Evolutionary conservation across 1,140 invertebrate genomes (phyloP).

Genomic region (Kradibia gibbosae): DNA sequence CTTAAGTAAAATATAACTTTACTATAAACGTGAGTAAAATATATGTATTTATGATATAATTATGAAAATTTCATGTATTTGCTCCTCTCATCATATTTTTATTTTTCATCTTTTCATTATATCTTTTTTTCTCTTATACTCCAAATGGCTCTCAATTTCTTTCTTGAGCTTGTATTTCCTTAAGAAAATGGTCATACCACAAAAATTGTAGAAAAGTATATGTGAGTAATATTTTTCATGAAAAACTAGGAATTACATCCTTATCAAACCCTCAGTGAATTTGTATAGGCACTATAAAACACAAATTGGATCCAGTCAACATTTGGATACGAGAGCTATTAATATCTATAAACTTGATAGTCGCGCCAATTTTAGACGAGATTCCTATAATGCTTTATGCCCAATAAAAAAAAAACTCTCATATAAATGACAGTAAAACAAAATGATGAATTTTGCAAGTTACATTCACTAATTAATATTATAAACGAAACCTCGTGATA

Average conservation of each 20-base stretch:
- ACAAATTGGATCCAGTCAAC: background rate
- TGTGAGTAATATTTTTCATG: background rate
- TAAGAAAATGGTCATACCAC: no score
- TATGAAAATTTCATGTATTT: no score
- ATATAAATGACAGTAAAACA: conserved; percentile 13
- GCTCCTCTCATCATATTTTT: no score
- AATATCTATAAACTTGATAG: conserved; percentile 17
- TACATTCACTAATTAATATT: conserved; percentile 28
- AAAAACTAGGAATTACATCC: background rate
- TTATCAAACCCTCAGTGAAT: background rate
- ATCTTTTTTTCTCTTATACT: no score
- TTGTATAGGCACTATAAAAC: background rate
- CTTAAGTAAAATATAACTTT: no score
- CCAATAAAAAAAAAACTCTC: conserved; percentile 5
- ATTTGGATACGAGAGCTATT: background rate
- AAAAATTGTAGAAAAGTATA: no score
- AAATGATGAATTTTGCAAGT: conserved; percentile 14
- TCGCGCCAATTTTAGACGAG: background rate
- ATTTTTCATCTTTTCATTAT: no score
- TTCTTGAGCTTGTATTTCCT: no score
- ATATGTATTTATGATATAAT: no score
- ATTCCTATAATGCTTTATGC: background rate
- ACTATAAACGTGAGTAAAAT: no score
- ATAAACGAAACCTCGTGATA: background rate
- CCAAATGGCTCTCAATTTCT: no score